Evolutionary conservation across 2,888 invertebrate genomes (phyloP).

Genomic region (Thysanoteuthis rhombus): DNA sequence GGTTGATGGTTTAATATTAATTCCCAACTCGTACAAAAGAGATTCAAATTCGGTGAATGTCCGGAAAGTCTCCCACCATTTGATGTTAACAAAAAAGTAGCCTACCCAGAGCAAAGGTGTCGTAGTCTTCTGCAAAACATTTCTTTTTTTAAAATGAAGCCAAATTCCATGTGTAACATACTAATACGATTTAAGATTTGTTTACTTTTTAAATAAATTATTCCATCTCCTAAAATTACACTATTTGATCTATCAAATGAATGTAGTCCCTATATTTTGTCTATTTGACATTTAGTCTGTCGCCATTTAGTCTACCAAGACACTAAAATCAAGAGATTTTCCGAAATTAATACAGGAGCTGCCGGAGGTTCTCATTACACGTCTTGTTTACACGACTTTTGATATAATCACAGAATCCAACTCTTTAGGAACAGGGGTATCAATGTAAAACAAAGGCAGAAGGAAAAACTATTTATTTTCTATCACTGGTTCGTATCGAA

Average conservation of each 20-base stretch:
- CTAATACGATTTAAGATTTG: too few relatives aligned
- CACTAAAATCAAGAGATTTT: not conserved
- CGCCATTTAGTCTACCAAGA: not conserved
- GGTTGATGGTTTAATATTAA: too few relatives aligned
- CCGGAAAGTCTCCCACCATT: too few relatives aligned
- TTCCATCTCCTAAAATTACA: not conserved
- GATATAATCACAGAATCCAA: not conserved
- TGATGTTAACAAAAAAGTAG: too few relatives aligned
- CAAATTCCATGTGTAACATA: too few relatives aligned
- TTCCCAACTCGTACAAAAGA: too few relatives aligned
- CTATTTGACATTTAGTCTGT: not conserved
- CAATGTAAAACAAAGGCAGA: not conserved
- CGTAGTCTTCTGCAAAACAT: too few relatives aligned
- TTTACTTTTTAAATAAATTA: too few relatives aligned
- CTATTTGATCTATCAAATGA: not conserved
- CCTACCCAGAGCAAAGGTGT: too few relatives aligned
- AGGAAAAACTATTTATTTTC: not conserved
- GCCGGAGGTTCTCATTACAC: not conserved
- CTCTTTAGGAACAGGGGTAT: not conserved
- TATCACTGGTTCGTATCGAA: not conserved
- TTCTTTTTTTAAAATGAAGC: too few relatives aligned
- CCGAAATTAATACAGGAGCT: not conserved
- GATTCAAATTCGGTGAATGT: too few relatives aligned
- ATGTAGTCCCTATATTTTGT: not conserved
- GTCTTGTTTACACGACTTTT: not conserved